Base-by-base conservation (phyloP, 2,113 vertebrate species). In the Accipiter virgatus region DNA sequence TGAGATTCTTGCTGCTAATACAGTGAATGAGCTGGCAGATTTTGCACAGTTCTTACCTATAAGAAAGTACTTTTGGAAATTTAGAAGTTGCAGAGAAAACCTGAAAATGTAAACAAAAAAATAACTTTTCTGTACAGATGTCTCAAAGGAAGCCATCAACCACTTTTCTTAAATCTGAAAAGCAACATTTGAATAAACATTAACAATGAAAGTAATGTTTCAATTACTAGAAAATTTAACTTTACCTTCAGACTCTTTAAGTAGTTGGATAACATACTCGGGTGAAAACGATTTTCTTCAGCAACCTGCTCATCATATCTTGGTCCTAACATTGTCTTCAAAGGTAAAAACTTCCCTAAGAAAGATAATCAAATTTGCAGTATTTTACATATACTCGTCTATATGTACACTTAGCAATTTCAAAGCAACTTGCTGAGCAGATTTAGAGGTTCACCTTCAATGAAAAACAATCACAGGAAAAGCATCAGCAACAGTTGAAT, bases 271-370 rank as follows among this genome's bases (percentile, higher is more conserved):
- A 99, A 98, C 99, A 99, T 99, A 96, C 98, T 99, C 0, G 99
- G 99, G 81, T 99, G 98, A 97, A 99, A 99, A 34, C 99, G 97
- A 98, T 99, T 99, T 97, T 99, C 99, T 97, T 99, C 99, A 77
- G 99, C 98, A 95, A 99, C 99, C 88, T 99, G 98, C 81, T 99
- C 99, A 94, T 99, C 99, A 27, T 99, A 99, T 97, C 98, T 99
- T 94, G 99, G 98, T 95, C 99, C 99, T 96, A 99, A 96, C 99
- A 99, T 99, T 21, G 99, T 99, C 98, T 99, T 99, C 99, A 99
- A 98, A 58, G 99, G 99, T 97, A 99, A 98, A 97, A 99, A 99
- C 97, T 99, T 99, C 80, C 98, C 99, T 99, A 81, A n/a, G 53
- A 84, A 94, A 93, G 29, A 96, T 14, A 94, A 93, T 7, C 17